A percentile compares a stretch with the other conserved stretches of the same genome.
Evolutionary conservation across 1,140 invertebrate species (phyloP).

Genomic region (Anthonomus grandis): DNA sequence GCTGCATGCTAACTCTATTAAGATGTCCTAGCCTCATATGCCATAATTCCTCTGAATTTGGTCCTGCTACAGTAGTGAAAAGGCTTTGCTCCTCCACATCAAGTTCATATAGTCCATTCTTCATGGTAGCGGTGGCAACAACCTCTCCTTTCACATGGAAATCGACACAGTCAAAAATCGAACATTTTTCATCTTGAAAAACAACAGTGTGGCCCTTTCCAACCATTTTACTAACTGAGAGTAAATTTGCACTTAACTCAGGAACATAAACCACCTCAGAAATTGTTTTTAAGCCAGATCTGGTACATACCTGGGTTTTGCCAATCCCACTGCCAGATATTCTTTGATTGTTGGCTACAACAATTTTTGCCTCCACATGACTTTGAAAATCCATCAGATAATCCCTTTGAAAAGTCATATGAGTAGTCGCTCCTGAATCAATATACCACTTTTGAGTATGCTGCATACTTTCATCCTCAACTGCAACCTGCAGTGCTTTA

Average conservation of each 20-base stretch:
- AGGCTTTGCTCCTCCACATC: conserved; percentile 6
- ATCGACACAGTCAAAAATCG: conserved; percentile 16
- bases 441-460: too few relatives aligned
- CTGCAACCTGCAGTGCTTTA: too few relatives aligned
- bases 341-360: conserved; percentile 16
- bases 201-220: conserved; percentile 14
- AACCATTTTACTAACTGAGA: conserved; percentile 26
- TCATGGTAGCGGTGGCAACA: conserved; percentile 16
- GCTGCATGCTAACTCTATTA: conserved; percentile 20
- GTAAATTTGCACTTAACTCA: conserved; percentile 24
- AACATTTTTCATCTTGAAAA: conserved; percentile 18
- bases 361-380: too few relatives aligned
- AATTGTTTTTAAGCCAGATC: conserved; percentile 6
- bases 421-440: conserved; percentile 30
- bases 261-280: conserved; percentile 22
- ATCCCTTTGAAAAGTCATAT: too few relatives aligned
- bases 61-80: not conserved
- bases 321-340: conserved; percentile 15
- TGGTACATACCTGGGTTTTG: conserved; percentile 9
- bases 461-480: too few relatives aligned
- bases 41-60: conserved; percentile 21
- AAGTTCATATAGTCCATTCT: conserved; percentile 21
- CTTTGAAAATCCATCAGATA: too few relatives aligned
- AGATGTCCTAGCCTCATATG: conserved; percentile 26
- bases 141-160: conserved; percentile 16